phyloP scores from a whole-genome alignment of 2,113 vertebrate genomes.

The Balaenoptera acutorostrata region DNA sequence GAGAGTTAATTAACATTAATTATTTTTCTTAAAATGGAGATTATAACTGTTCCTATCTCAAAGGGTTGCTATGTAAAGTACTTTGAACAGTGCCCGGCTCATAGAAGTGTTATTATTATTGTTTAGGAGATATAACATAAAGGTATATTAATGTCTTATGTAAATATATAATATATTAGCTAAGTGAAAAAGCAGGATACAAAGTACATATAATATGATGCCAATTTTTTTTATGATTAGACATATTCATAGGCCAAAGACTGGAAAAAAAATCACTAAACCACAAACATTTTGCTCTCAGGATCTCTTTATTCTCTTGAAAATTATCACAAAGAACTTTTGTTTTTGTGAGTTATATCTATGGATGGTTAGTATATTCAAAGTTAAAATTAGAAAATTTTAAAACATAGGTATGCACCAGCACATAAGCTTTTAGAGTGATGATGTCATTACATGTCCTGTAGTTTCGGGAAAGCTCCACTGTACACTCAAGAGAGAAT shows the following conservation, averaged over 20 bases:
- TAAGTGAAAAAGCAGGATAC: background rate
- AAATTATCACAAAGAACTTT: background rate
- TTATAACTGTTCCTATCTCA: background rate
- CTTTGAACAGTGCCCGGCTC: background rate
- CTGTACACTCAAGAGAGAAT: background rate
- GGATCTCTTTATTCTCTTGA: background rate
- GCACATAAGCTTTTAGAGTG: background rate
- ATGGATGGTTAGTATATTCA: background rate
- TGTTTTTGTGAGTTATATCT: background rate
- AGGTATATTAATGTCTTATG: background rate
- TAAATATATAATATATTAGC: background rate
- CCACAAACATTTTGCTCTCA: background rate
- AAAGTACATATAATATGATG: background rate
- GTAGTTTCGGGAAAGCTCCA: background rate
- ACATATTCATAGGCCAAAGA: background rate
- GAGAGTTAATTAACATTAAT: background rate
- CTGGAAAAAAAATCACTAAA: background rate
- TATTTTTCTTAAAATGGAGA: background rate
- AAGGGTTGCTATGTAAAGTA: background rate
- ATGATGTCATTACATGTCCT: background rate
- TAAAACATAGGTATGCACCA: background rate
- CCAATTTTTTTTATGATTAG: background rate
- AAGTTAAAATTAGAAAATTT: background rate
- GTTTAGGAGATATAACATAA: background rate
- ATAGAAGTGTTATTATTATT: background rate